These are phyloP conservation scores for Bemisia tabaci DNA, from an alignment of 1,140 invertebrate genomes.

Conservation along the genomic window DNA sequence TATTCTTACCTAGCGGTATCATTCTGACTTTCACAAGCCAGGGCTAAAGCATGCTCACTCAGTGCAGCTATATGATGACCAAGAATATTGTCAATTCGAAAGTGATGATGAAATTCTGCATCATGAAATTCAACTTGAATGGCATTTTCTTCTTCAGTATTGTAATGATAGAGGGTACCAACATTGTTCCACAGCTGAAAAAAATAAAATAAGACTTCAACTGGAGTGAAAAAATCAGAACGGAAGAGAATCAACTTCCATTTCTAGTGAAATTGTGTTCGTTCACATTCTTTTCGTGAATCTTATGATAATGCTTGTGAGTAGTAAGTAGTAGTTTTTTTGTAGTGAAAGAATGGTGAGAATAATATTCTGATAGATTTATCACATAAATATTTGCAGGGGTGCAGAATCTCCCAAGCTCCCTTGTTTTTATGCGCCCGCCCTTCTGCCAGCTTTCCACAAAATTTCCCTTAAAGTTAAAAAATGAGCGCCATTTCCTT, in stretches of 20 bases:
- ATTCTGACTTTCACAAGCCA: constrained; percentile 52
- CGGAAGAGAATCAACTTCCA: neutral
- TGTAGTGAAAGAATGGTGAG: too few species aligned
- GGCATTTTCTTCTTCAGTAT: constrained; percentile 51
- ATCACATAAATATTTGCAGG: too few species aligned
- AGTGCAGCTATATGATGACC: constrained; percentile 71
- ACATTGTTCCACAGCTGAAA: constrained; percentile 69
- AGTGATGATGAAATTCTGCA: constrained; percentile 69
- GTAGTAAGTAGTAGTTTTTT: too few species aligned
- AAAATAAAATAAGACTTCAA: constrained; percentile 18
- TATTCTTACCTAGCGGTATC: constrained; percentile 36
- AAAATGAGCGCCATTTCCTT: too few species aligned
- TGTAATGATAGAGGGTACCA: constrained; percentile 63
- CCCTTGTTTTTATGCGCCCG: too few species aligned
- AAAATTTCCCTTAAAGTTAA: too few species aligned
- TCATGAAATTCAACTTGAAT: constrained; percentile 96
- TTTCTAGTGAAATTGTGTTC: constrained; percentile 11
- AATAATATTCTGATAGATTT: too few species aligned
- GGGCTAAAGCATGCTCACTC: constrained; percentile 56
- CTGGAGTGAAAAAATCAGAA: constrained; percentile 10
- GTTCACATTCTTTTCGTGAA: too few species aligned
- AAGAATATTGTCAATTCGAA: constrained; percentile 73
- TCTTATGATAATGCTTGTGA: too few species aligned
- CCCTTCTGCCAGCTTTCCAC: too few species aligned
- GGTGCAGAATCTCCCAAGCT: too few species aligned